phyloP scores from a whole-genome alignment of 2,888 invertebrate species.

The Oligia fasciuncula region DNA sequence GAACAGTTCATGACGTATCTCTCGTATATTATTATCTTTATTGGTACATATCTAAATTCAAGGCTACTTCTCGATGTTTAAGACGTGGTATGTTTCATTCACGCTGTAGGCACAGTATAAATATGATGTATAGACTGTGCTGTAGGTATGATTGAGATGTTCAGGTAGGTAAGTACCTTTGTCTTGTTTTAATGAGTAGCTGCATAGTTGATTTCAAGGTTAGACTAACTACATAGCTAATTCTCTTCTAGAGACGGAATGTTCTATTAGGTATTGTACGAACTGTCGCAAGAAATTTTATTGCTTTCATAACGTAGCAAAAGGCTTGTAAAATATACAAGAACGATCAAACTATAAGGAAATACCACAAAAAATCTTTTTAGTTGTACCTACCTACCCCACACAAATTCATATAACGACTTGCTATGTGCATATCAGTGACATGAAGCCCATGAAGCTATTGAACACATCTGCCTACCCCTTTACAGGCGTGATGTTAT shows the following conservation, averaged over 20 bases:
- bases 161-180: background rate
- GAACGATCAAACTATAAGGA: background rate
- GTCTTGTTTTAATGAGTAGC: background rate
- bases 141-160: conserved; percentile 1
- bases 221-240: background rate
- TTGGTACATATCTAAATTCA: conserved; percentile 4
- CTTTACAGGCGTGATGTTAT: too few relatives aligned
- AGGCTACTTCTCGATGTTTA: conserved; percentile 1
- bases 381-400: too few relatives aligned
- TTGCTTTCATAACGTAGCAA: background rate
- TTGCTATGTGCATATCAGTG: too few relatives aligned
- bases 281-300: too few relatives aligned
- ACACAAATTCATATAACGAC: too few relatives aligned
- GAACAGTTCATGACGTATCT: conserved; percentile 34
- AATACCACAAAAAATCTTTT: background rate
- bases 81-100: background rate
- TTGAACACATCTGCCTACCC: too few relatives aligned
- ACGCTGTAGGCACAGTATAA: too few relatives aligned
- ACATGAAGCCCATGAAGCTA: too few relatives aligned
- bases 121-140: too few relatives aligned
- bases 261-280: background rate
- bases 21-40: conserved; percentile 1
- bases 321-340: background rate
- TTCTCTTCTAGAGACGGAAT: background rate
- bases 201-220: background rate